A percentile compares a stretch with the other conserved stretches of the same genome.
phyloP scores from a whole-genome alignment of 2,888 invertebrate genomes.

The Gonocerus acuteangulatus region DNA sequence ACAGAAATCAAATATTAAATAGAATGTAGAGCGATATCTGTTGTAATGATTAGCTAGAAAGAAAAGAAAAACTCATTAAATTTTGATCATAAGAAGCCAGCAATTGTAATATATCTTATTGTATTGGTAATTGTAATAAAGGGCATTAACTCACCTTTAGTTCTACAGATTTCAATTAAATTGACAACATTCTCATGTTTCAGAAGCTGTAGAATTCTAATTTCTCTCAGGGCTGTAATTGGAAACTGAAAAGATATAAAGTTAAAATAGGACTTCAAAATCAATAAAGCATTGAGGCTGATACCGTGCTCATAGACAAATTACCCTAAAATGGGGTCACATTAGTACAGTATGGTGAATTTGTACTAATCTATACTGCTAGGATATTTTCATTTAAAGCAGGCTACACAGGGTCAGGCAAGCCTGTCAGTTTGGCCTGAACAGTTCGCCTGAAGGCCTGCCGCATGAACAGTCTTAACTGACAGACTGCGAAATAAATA shows the following conservation, averaged over 20 bases:
- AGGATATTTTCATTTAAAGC: no score
- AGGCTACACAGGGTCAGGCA: no score
- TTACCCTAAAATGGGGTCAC: no score
- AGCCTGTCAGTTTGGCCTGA: no score
- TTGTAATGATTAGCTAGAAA: constrained; percentile 56
- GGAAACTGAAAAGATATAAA: constrained; percentile 66
- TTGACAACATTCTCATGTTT: constrained; percentile 97
- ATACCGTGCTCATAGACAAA: no score
- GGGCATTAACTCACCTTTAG: constrained; percentile 60
- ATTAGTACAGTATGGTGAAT: no score
- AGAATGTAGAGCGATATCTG: constrained; percentile 78
- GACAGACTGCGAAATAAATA: no score
- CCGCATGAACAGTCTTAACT: no score
- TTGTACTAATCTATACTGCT: no score
- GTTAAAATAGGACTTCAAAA: not conserved
- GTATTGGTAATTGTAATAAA: no score
- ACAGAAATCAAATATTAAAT: constrained; percentile 95
- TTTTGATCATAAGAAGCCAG: not conserved
- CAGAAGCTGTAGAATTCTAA: constrained; percentile 85
- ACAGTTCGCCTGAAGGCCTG: no score
- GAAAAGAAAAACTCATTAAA: constrained; percentile 1
- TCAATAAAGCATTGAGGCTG: not conserved
- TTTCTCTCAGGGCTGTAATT: constrained; percentile 94
- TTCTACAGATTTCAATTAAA: constrained; percentile 92
- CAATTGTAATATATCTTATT: not conserved